These are phyloP conservation scores for Sebastes paucispinis DNA, from an alignment of 2,797 vertebrate genomes.

Conservation along the genomic window DNA sequence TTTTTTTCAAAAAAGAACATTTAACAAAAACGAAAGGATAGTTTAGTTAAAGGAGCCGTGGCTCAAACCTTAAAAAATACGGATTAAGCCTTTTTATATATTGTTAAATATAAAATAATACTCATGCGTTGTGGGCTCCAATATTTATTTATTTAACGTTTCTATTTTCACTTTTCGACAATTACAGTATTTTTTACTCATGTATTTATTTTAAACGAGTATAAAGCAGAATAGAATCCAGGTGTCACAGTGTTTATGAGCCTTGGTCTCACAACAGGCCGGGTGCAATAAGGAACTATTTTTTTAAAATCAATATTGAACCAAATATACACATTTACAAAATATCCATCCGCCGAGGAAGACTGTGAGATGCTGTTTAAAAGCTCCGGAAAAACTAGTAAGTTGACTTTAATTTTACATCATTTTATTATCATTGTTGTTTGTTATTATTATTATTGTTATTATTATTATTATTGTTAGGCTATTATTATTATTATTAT, in stretches of 20 bases:
- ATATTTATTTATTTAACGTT: not conserved
- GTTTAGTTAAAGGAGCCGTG: not conserved
- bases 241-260: not conserved
- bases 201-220: not conserved
- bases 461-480: too few relatives aligned
- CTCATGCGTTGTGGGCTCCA: too few relatives aligned
- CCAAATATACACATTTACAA: not conserved
- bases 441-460: not conserved
- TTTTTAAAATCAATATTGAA: not conserved
- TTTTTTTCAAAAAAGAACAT: too few relatives aligned
- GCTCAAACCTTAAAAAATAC: not conserved
- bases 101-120: not conserved
- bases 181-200: not conserved
- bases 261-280: not conserved
- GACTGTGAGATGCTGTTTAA: not conserved
- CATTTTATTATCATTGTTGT: not conserved
- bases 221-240: not conserved
- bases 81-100: not conserved
- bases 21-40: not conserved
- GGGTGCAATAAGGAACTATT: not conserved
- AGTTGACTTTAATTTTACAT: not conserved
- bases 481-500: too few relatives aligned
- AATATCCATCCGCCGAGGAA: not conserved
- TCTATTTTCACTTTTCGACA: not conserved
- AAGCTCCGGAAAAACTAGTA: not conserved